phyloP scores from a whole-genome alignment of 2,113 vertebrate genomes.

The Sitta europaea region DNA sequence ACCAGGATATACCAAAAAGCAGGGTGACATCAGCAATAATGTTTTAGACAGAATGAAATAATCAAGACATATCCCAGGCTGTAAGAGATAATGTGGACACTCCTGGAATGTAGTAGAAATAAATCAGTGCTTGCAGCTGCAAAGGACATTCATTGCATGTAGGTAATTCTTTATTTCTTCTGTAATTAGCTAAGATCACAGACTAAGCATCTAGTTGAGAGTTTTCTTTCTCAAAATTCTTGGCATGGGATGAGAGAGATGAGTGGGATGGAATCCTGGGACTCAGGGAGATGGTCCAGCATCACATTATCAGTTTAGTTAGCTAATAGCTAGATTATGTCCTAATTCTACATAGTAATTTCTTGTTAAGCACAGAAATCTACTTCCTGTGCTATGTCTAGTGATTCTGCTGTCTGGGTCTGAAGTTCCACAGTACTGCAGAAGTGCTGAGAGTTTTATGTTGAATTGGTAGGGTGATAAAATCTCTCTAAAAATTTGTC shows the following conservation, averaged over 20 bases:
- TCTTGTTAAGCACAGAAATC: background rate
- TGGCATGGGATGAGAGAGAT: background rate
- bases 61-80: fast-evolving
- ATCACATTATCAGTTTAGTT: background rate
- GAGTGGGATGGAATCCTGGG: background rate
- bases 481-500: background rate
- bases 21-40: background rate
- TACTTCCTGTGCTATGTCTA: background rate
- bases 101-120: background rate
- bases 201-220: background rate
- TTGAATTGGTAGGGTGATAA: background rate
- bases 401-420: background rate
- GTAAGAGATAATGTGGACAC: background rate
- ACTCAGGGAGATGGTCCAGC: background rate
- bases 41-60: background rate
- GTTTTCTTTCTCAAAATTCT: background rate
- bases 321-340: background rate
- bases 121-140: background rate
- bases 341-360: background rate
- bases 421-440: background rate
- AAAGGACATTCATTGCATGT: background rate
- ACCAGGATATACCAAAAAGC: background rate
- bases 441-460: background rate
- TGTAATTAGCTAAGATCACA: background rate
- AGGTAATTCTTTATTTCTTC: background rate